Percentiles rank a stretch among this genome's conserved stretches.
Evolutionary conservation across 2,113 vertebrate genomes (phyloP).

Genomic region (Rhea pennata): DNA sequence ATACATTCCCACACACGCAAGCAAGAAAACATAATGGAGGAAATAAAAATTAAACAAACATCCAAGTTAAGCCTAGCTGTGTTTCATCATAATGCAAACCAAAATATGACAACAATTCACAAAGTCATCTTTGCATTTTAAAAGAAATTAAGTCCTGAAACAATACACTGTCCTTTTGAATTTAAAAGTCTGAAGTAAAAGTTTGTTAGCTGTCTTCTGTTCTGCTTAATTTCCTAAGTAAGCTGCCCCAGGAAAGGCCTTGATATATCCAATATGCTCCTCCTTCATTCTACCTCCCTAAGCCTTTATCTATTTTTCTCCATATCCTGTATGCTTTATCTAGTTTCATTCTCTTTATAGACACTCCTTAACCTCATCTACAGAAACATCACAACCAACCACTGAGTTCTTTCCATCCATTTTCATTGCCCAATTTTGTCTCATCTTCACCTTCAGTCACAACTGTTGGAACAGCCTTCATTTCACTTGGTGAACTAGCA

Average conservation of each 20-base stretch:
- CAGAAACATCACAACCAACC: background rate
- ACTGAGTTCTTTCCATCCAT: background rate
- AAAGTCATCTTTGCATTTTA: background rate
- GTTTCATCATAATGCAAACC: background rate
- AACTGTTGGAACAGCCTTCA: background rate
- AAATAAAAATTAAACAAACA: background rate
- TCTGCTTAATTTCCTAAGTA: background rate
- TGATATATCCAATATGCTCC: background rate
- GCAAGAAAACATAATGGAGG: background rate
- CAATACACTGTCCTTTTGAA: background rate
- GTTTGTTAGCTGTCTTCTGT: background rate
- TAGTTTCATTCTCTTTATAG: background rate
- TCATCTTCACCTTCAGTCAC: background rate
- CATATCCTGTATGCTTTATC: background rate
- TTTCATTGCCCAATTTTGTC: background rate
- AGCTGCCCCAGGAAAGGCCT: background rate
- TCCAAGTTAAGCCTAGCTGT: background rate
- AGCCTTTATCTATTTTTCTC: background rate
- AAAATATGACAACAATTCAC: background rate
- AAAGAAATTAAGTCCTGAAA: slow-evolving; percentile 7
- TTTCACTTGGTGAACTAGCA: background rate
- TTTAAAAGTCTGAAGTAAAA: background rate
- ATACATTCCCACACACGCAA: background rate
- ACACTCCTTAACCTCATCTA: background rate
- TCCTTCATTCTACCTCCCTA: background rate